Percentiles rank a stretch among this genome's conserved stretches.
Conservation (phyloP, 1,140 invertebrate genomes). For the Caerostris darwini region DNA sequence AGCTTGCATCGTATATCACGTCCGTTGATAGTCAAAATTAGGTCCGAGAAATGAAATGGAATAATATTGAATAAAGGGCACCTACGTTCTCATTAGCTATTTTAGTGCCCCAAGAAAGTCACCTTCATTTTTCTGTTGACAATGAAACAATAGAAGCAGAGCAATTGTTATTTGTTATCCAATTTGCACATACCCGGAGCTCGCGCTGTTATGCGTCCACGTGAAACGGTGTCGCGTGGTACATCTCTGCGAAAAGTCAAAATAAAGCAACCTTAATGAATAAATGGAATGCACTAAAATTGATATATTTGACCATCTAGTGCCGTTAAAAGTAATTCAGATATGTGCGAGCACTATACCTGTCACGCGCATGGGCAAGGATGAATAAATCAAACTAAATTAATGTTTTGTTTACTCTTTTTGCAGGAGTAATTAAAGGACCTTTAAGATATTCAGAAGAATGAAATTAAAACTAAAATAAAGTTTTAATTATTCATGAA, state of each 20-base stretch:
- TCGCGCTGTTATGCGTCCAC: not conserved
- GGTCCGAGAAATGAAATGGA: not conserved
- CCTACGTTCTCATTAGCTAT: conserved; percentile 18
- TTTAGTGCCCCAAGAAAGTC: conserved; percentile 23
- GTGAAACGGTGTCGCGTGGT: not conserved
- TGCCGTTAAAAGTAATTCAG: too few species aligned
- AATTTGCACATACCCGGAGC: not conserved
- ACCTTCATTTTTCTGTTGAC: conserved; percentile 19
- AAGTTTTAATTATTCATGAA: too few species aligned
- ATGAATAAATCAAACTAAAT: too few species aligned
- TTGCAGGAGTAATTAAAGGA: too few species aligned
- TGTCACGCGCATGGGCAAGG: too few species aligned
- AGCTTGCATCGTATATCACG: not conserved
- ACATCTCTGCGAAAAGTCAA: not conserved
- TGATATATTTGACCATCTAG: too few species aligned
- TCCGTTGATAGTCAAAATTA: not conserved
- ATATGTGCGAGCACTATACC: too few species aligned
- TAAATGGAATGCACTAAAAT: too few species aligned
- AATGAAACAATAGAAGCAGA: not conserved
- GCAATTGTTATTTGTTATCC: not conserved
- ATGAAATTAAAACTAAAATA: too few species aligned
- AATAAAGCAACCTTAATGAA: too few species aligned
- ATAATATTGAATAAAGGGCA: conserved; percentile 11
- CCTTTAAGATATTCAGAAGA: too few species aligned
- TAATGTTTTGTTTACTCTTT: too few species aligned